phyloP scores from a whole-genome alignment of 2,888 invertebrate species.

The Archips crataeganus region DNA sequence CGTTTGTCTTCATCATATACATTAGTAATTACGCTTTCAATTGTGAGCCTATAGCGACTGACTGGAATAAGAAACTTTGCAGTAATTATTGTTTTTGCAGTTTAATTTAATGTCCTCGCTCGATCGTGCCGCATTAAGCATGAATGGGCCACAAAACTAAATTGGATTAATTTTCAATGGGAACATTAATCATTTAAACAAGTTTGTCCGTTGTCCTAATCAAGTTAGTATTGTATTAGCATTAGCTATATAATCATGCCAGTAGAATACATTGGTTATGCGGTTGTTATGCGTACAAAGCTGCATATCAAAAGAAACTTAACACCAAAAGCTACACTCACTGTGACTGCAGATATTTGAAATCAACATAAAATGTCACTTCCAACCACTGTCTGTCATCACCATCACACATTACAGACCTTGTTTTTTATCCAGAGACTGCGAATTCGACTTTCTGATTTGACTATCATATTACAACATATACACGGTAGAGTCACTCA shows the following conservation, averaged over 20 bases:
- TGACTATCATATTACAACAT: slow-evolving; percentile 13
- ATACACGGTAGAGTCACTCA: neutral
- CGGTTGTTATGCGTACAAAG: neutral
- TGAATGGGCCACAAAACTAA: neutral
- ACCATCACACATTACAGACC: neutral
- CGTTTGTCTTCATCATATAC: slow-evolving; percentile 18
- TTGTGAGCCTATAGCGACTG: slow-evolving; percentile 24
- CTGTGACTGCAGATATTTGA: slow-evolving; percentile 46
- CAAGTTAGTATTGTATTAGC: neutral
- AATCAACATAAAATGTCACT: slow-evolving; percentile 47
- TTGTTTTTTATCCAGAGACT: slow-evolving; percentile 3
- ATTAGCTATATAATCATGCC: neutral
- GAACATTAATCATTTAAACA: neutral
- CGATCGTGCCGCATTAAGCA: slow-evolving; percentile 11
- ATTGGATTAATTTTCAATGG: neutral
- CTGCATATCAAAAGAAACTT: slow-evolving; percentile 1
- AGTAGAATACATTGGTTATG: neutral
- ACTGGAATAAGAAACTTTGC: slow-evolving; percentile 18
- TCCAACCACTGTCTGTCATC: slow-evolving; percentile 37
- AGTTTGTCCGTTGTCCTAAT: neutral
- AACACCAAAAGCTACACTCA: slow-evolving; percentile 30
- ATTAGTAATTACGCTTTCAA: slow-evolving; percentile 37
- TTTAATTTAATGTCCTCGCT: slow-evolving; percentile 10
- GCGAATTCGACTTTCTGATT: slow-evolving; percentile 4
- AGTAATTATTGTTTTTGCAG: slow-evolving; percentile 37